These are phyloP conservation scores for Lasioglossum marginatum DNA, from an alignment of 2,888 invertebrate genomes.

Conservation along the genomic window DNA sequence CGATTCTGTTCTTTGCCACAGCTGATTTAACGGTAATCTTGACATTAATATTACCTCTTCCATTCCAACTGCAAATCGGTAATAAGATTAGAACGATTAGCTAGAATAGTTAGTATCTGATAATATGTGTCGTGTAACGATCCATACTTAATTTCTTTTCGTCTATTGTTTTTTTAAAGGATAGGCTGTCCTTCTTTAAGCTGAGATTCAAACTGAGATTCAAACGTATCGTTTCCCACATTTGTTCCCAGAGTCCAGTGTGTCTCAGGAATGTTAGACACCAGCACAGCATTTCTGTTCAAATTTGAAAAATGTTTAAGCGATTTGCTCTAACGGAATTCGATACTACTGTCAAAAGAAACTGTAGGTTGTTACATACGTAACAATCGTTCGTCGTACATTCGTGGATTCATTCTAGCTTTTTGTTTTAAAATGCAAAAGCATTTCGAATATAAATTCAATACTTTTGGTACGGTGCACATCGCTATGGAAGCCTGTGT, in stretches of 20 bases:
- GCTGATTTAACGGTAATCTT: conserved; percentile 89
- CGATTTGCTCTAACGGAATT: conserved; percentile 23
- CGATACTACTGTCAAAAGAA: not conserved
- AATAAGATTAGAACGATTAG: conserved; percentile 14
- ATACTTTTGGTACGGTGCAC: conserved; percentile 87
- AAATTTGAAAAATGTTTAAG: conserved; percentile 2
- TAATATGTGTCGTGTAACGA: not conserved
- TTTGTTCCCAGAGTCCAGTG: conserved; percentile 90
- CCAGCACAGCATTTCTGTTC: conserved; percentile 84
- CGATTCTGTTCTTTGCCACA: conserved; percentile 91
- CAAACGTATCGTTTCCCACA: conserved; percentile 90
- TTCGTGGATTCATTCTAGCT: conserved; percentile 71
- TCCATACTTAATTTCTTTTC: conserved; percentile 85
- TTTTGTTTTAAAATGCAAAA: conserved; percentile 84
- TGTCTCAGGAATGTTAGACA: conserved; percentile 88
- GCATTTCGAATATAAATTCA: conserved; percentile 86
- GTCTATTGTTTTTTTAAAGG: conserved; percentile 79
- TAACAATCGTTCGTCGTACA: conserved; percentile 77
- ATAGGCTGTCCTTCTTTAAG: conserved; percentile 71
- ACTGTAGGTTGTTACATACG: conserved; percentile 64
- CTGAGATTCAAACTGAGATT: conserved; percentile 88
- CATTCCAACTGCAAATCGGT: conserved; percentile 85
- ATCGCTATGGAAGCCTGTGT: conserved; percentile 87
- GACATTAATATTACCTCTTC: conserved; percentile 88
- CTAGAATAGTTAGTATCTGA: not conserved